A percentile compares a stretch with the other conserved stretches of the same genome.
Conservation (phyloP, 2,113 vertebrate genomes). For the Tetraodon nigroviridis region DNA sequence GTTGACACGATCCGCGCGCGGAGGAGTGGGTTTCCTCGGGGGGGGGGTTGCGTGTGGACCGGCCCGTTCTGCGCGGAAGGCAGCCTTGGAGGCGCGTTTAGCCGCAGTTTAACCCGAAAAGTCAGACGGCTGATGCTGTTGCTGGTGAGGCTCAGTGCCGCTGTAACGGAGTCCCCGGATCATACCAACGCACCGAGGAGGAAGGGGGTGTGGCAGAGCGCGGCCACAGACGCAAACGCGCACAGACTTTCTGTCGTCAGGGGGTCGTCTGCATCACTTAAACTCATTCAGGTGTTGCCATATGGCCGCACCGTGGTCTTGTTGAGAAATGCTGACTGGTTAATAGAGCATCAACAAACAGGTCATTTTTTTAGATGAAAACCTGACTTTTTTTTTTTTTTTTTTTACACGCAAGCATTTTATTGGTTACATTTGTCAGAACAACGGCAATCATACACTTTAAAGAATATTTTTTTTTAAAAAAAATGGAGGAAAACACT, state of each 20-base stretch:
- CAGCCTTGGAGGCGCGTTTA: constrained; percentile 61
- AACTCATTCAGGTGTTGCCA: constrained; percentile 53
- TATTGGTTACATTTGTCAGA: no score
- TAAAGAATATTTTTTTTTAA: no score
- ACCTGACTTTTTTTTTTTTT: no score
- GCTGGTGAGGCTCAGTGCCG: constrained; percentile 67
- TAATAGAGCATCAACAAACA: constrained; percentile 6
- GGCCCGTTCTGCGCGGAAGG: constrained; percentile 49
- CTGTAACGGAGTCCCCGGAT: constrained; percentile 74
- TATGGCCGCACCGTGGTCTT: constrained; percentile 36
- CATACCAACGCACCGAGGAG: constrained; percentile 68
- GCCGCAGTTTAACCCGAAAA: constrained; percentile 67
- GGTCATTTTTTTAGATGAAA: background rate
- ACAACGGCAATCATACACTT: no score
- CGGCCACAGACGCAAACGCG: constrained; percentile 38
- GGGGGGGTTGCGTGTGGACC: constrained; percentile 20
- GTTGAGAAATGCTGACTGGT: constrained; percentile 53
- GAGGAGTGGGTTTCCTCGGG: constrained; percentile 37
- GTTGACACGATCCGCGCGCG: constrained; percentile 36
- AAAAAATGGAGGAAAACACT: no score
- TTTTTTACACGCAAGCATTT: no score
- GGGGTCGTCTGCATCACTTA: constrained; percentile 55
- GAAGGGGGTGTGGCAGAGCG: constrained; percentile 71
- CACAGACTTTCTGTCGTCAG: constrained; percentile 32
- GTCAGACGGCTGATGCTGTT: constrained; percentile 40